These are phyloP conservation scores for Lepus timidus DNA, from an alignment of 2,113 vertebrate species.

Conservation along the genomic window DNA sequence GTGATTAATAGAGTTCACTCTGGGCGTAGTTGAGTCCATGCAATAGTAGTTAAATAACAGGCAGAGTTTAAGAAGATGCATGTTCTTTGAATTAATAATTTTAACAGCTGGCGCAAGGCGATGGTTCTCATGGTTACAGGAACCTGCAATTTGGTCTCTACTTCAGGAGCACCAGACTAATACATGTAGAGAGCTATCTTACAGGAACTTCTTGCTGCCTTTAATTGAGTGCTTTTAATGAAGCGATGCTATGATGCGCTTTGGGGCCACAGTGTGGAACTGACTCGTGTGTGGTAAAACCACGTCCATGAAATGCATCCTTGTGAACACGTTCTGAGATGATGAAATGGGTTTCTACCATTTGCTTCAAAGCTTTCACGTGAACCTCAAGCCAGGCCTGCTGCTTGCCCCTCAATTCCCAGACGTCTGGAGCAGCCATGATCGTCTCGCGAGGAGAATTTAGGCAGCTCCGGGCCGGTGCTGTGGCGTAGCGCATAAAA, in stretches of 20 bases:
- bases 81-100: conserved; percentile 86
- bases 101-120: conserved; percentile 80
- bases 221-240: conserved; percentile 83
- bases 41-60: conserved; percentile 83
- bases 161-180: conserved; percentile 78
- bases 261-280: conserved; percentile 76
- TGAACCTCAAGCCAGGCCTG: background rate
- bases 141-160: conserved; percentile 79
- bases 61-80: conserved; percentile 82
- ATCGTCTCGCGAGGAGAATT: background rate
- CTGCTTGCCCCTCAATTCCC: background rate
- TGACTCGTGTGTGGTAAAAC: conserved; percentile 77
- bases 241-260: conserved; percentile 62
- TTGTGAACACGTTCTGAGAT: conserved; percentile 48
- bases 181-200: conserved; percentile 74
- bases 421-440: background rate
- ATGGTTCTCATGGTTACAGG: conserved; percentile 88
- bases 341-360: background rate
- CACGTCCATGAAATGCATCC: conserved; percentile 42
- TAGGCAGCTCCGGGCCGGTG: too few species aligned
- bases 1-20: conserved; percentile 81
- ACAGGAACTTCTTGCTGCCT: conserved; percentile 68
- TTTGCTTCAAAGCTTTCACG: background rate
- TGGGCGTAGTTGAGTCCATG: conserved; percentile 64
- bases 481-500: too few species aligned